Conservation (phyloP, 2,797 vertebrate genomes). For the Ciconia nigra region DNA sequence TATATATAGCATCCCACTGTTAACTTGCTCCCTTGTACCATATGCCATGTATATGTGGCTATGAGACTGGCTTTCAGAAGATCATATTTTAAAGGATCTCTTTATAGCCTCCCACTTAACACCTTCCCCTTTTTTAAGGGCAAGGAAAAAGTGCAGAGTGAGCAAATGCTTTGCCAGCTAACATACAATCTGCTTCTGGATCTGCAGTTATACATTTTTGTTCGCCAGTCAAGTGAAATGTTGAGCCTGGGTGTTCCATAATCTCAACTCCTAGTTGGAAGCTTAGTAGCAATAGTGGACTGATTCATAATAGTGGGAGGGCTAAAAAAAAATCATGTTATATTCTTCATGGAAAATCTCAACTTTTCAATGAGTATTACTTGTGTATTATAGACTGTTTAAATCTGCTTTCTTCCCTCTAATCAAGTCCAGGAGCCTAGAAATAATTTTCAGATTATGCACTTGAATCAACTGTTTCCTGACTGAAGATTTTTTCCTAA, state of each 20-base stretch:
- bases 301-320: background rate
- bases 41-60: background rate
- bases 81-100: background rate
- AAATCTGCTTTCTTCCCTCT: background rate
- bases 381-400: background rate
- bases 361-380: background rate
- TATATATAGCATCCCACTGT: background rate
- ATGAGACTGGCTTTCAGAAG: background rate
- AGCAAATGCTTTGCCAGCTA: background rate
- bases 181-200: background rate
- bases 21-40: background rate
- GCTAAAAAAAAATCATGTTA: background rate
- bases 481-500: background rate
- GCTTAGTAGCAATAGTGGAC: background rate
- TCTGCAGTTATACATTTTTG: fast-evolving
- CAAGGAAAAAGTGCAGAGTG: background rate
- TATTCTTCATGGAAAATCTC: constrained; percentile 21
- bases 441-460: background rate
- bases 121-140: background rate
- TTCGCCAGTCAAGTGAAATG: background rate
- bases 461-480: background rate
- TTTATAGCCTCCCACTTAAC: background rate
- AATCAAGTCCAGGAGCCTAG: background rate
- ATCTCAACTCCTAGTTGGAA: background rate
- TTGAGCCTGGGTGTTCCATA: background rate